A percentile compares a stretch with the other conserved stretches of the same genome.
Conservation (phyloP, 2,888 invertebrate species). For the Ctenicera cuprea region DNA sequence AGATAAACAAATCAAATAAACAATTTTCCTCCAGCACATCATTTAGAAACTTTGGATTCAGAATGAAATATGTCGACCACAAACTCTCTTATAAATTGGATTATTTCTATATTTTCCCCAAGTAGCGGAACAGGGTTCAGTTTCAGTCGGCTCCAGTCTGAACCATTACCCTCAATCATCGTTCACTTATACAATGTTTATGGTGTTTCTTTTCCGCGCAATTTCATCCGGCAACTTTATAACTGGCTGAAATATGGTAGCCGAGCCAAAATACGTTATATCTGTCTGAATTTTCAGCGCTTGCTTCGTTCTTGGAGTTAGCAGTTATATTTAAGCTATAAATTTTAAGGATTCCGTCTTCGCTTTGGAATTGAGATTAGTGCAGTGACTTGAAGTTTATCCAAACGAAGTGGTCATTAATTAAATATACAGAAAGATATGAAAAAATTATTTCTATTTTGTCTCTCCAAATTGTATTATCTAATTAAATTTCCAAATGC, state of each 20-base stretch:
- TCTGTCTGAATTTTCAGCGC: conserved; percentile 46
- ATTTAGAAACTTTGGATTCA: conserved; percentile 22
- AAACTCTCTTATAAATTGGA: conserved; percentile 63
- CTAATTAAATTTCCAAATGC: too few relatives aligned
- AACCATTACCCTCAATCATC: conserved; percentile 68
- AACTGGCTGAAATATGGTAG: conserved; percentile 72
- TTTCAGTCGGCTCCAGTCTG: conserved; percentile 64
- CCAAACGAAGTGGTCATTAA: background rate
- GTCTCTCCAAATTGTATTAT: background rate
- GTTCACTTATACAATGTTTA: conserved; percentile 68
- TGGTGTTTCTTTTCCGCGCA: conserved; percentile 69
- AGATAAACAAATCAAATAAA: too few relatives aligned
- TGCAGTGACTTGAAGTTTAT: conserved; percentile 2
- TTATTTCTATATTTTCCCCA: conserved; percentile 64
- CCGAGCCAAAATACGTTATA: conserved; percentile 53
- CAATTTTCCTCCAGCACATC: too few relatives aligned
- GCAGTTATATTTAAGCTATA: conserved; percentile 45
- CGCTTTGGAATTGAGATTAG: conserved; percentile 9
- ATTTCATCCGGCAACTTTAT: conserved; percentile 68
- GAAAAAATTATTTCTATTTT: background rate
- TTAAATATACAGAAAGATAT: too few relatives aligned
- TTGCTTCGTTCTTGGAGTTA: conserved; percentile 37
- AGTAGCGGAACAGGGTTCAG: conserved; percentile 57
- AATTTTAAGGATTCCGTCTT: conserved; percentile 28
- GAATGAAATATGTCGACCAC: conserved; percentile 42